Evolutionary conservation across 2,888 invertebrate species (phyloP), one percentile per base, ranked within the genome.

Genomic region (Eremobia ochroleuca): DNA sequence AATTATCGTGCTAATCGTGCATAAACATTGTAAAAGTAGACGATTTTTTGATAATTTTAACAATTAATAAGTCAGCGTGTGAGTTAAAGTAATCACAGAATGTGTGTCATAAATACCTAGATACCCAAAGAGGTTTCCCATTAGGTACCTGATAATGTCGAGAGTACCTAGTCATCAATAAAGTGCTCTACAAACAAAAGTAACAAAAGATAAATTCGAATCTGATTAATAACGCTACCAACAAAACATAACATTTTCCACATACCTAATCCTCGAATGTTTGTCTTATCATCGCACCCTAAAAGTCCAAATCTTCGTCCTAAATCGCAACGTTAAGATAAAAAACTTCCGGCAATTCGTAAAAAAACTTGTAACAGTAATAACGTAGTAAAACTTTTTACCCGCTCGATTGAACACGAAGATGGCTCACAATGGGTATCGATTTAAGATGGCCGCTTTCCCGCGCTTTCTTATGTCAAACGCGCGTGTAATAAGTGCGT

Each of bases 381-480:
- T 86, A 85, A 76, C 65, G 66, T 81, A 86, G 88, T 84, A 88
- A 89, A 91, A 88, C 88, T 92, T 92, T 92, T 90, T 90, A 87
- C 87, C 78, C 86, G 87, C 85, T 88, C 92, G 90, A 93, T 92
- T 92, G 91, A 92, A 89, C 91, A 75, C 88, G 77, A 86, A 85
- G 90, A 89, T 90, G 91, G 85, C 89, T 87, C 87, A 92, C 91
- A 92, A 91, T 90, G 86, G 88, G 76, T 83, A 87, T 89, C 89
- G 85, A 91, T 89, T 87, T 89, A 92, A 92, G 89, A 93, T 92
- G 93, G 92, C 91, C 85, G 87, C 77, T 87, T 91, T 92, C 93
- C 92, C 93, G 91, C 92, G 92, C 90, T 91, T 91, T 93, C 91
- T 90, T 91, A 88, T 85, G 90, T 90, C 91, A 91, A 83, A 87